phyloP scores from a whole-genome alignment of 2,113 vertebrate species.

The Myanophis thanlyinensis region DNA sequence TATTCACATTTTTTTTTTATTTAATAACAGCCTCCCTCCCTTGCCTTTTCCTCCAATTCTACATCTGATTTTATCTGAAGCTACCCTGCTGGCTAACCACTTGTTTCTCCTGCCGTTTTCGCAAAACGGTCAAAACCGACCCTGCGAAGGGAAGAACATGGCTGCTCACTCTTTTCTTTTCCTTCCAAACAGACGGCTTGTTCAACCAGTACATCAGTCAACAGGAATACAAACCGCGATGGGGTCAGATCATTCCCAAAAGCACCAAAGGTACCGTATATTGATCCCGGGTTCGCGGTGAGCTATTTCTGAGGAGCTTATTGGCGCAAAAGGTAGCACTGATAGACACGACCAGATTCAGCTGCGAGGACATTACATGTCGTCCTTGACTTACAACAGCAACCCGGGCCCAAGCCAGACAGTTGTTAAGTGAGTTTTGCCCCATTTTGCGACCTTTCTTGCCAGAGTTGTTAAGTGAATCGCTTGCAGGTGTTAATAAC shows the following conservation, averaged over 20 bases:
- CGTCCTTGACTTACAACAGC: not conserved
- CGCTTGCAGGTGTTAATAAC: no score
- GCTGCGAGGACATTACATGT: not conserved
- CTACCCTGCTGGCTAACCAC: not conserved
- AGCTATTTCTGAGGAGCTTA: not conserved
- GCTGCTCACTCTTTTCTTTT: constrained; percentile 17
- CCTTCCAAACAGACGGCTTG: constrained; percentile 82
- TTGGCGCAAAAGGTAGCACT: no score
- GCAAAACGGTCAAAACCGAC: not conserved
- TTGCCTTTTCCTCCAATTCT: not conserved
- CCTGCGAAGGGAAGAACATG: not conserved
- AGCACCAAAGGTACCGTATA: constrained; percentile 86
- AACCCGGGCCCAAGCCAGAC: not conserved
- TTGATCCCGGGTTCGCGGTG: not conserved
- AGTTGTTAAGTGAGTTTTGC: not conserved
- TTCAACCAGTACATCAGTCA: constrained; percentile 99
- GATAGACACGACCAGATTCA: no score
- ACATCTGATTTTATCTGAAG: not conserved
- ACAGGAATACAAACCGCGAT: constrained; percentile 97
- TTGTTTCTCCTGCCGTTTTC: not conserved
- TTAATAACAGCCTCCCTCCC: not conserved
- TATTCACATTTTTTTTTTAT: not conserved
- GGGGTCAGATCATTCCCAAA: constrained; percentile 98
- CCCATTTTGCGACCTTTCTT: not conserved
- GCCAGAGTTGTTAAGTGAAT: not conserved